Conservation (phyloP, 2,888 invertebrate species). For the Drosophila emarginata region DNA sequence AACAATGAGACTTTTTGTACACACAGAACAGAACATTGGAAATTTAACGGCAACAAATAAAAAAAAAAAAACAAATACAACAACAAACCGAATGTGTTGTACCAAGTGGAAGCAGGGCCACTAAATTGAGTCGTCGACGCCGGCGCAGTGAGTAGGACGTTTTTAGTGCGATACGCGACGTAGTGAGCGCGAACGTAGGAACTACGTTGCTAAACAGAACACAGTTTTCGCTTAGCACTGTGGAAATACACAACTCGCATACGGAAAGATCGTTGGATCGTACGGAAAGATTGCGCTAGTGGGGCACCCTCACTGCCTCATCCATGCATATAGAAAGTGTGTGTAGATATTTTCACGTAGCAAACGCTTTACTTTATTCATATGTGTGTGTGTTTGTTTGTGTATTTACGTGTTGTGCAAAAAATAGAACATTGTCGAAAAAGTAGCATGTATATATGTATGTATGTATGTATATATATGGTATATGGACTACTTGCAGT, state of each 20-base stretch:
- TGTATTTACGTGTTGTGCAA: constrained; percentile 55
- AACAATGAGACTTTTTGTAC: constrained; percentile 35
- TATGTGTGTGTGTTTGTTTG: constrained; percentile 8
- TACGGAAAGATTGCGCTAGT: neutral
- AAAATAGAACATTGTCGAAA: constrained; percentile 59
- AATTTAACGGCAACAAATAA: constrained; percentile 50
- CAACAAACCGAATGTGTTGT: constrained; percentile 17
- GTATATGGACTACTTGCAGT: constrained; percentile 50
- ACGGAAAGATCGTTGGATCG: constrained; percentile 32
- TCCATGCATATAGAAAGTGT: neutral
- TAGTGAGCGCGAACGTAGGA: constrained; percentile 46
- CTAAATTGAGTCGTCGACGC: constrained; percentile 70
- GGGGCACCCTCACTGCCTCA: neutral
- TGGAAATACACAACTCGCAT: constrained; percentile 50
- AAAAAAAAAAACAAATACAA: constrained; percentile 15
- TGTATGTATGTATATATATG: neutral
- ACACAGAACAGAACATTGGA: constrained; percentile 34
- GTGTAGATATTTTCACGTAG: constrained; percentile 2
- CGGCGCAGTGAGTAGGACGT: constrained; percentile 64
- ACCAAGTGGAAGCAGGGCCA: constrained; percentile 53
- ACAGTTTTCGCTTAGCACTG: constrained; percentile 57
- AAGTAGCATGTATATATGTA: neutral
- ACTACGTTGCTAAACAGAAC: constrained; percentile 56
- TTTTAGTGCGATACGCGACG: constrained; percentile 22
- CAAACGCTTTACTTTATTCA: constrained; percentile 7